Percentiles rank a stretch among this genome's conserved stretches.
Evolutionary conservation across 2,888 invertebrate species (phyloP).

Genomic region (Drosophila histrio): DNA sequence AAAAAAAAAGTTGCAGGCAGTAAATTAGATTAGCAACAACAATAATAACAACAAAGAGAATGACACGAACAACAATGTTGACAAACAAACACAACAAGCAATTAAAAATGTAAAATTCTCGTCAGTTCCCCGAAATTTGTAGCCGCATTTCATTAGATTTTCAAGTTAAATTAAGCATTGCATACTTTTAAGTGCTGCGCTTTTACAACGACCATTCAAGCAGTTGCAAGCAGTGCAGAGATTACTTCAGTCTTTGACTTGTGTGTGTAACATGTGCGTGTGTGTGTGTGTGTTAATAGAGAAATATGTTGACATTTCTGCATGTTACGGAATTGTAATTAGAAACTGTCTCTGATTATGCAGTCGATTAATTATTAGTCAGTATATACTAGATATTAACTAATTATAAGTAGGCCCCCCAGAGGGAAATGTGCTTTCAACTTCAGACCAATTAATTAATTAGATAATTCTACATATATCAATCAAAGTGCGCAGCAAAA

Average conservation of each 20-base stretch:
- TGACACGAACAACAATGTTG: constrained; percentile 52
- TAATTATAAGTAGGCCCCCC: not conserved
- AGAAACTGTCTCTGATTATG: not conserved
- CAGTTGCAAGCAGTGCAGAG: constrained; percentile 34
- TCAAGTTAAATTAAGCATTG: constrained; percentile 55
- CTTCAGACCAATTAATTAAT: not conserved
- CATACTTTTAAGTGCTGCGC: constrained; percentile 37
- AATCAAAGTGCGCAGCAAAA: not conserved
- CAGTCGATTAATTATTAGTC: not conserved
- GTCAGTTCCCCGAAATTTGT: constrained; percentile 2
- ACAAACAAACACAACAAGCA: constrained; percentile 74
- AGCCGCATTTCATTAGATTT: constrained; percentile 43
- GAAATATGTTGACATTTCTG: not conserved
- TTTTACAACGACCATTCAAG: constrained; percentile 7
- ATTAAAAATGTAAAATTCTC: constrained; percentile 74
- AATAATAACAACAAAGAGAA: constrained; percentile 43
- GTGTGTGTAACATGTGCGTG: not conserved
- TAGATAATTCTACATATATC: not conserved
- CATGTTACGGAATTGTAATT: not conserved
- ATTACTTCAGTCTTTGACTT: not conserved
- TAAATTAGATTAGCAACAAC: constrained; percentile 77
- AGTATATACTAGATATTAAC: not conserved
- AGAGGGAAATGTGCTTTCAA: not conserved
- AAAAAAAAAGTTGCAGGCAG: constrained; percentile 74
- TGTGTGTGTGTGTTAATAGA: not conserved